Evolutionary conservation across 2,113 vertebrate species (phyloP).

Genomic region (Entomyzon cyanotis): DNA sequence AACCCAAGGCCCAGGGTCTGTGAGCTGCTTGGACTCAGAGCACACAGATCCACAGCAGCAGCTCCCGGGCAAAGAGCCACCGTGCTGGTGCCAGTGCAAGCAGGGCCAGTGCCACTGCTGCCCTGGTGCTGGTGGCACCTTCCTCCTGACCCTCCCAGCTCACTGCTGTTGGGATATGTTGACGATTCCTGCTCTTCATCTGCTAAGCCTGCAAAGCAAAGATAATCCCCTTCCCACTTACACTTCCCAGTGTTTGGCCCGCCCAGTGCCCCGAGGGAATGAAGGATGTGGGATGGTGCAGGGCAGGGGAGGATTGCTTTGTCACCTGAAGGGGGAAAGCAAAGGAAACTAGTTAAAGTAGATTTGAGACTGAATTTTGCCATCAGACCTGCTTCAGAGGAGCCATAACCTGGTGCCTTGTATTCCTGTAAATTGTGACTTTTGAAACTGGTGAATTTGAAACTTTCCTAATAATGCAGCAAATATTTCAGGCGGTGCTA

Average conservation of each 20-base stretch:
- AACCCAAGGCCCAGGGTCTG: accelerated
- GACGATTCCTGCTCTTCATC: background rate
- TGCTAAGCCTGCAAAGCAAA: background rate
- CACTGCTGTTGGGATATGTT: accelerated
- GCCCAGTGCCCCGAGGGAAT: background rate
- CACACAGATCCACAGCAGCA: background rate
- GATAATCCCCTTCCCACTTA: background rate
- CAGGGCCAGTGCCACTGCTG: background rate
- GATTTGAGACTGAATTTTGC: background rate
- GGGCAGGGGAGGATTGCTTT: background rate
- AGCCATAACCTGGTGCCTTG: background rate
- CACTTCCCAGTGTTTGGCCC: background rate
- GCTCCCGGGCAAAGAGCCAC: accelerated
- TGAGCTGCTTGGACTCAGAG: accelerated
- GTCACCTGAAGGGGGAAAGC: background rate
- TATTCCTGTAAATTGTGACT: background rate
- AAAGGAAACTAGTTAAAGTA: background rate
- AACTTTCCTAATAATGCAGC: background rate
- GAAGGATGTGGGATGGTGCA: background rate
- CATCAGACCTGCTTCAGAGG: background rate
- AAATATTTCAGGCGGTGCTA: background rate
- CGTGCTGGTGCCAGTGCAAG: accelerated
- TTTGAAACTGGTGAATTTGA: background rate
- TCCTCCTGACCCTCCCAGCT: background rate
- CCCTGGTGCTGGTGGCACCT: background rate